phyloP scores from a whole-genome alignment of 2,797 vertebrate species.

The Pterois miles region DNA sequence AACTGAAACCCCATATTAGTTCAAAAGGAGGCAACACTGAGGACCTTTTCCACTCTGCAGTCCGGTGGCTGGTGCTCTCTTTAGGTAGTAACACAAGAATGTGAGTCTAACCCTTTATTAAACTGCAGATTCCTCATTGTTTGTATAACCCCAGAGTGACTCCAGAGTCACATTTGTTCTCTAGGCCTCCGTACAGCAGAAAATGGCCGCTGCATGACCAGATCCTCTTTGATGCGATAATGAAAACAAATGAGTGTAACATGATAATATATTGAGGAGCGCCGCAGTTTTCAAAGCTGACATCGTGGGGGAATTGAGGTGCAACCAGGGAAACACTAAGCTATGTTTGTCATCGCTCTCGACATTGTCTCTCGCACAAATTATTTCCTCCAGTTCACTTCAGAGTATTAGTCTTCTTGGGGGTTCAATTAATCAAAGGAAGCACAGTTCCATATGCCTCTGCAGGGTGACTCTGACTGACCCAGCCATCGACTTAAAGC shows the following conservation, averaged over 20 bases:
- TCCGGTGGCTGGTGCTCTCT: slow-evolving; percentile 71
- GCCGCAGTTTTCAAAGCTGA: slow-evolving; percentile 75
- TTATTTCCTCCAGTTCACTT: slow-evolving; percentile 79
- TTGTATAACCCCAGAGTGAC: slow-evolving; percentile 80
- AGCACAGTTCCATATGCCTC: slow-evolving; percentile 69
- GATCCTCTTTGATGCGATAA: slow-evolving; percentile 83
- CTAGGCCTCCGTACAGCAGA: slow-evolving; percentile 71
- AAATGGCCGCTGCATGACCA: slow-evolving; percentile 81
- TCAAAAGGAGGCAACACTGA: slow-evolving; percentile 22
- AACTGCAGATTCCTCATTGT: slow-evolving; percentile 78
- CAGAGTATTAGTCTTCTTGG: slow-evolving; percentile 72
- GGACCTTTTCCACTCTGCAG: slow-evolving; percentile 46
- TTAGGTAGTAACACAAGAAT: slow-evolving; percentile 81
- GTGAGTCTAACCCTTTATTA: slow-evolving; percentile 82
- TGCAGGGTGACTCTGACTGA: slow-evolving; percentile 56
- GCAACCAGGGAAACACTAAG: slow-evolving; percentile 78
- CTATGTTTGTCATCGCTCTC: slow-evolving; percentile 83
- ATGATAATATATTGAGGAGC: slow-evolving; percentile 78
- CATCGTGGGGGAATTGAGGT: slow-evolving; percentile 72
- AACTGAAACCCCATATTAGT: slow-evolving; percentile 15
- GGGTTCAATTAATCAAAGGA: slow-evolving; percentile 77
- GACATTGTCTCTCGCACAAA: slow-evolving; percentile 77
- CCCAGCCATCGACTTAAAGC: slow-evolving; percentile 40
- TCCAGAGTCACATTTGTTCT: slow-evolving; percentile 82
- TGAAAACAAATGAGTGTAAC: slow-evolving; percentile 85